Conservation (phyloP, 64 coral and sea anemone genomes). For the Stichodactyla mertensii region DNA sequence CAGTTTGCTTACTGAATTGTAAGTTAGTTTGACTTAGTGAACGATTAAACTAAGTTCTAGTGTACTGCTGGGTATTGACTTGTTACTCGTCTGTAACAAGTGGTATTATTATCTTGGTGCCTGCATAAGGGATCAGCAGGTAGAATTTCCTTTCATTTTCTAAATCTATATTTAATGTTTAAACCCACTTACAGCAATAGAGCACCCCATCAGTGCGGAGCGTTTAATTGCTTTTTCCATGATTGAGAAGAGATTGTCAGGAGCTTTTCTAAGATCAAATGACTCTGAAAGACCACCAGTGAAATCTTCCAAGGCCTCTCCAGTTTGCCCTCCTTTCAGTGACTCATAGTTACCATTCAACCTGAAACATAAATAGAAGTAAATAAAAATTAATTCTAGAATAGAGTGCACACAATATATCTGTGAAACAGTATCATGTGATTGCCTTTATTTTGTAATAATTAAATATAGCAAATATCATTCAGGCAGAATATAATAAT, state of each 20-base stretch:
- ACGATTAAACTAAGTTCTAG: too few species aligned
- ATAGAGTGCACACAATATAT: too few species aligned
- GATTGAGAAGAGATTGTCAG: conserved; percentile 47
- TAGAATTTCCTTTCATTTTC: neutral
- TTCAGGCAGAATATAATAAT: too few species aligned
- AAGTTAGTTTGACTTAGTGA: too few species aligned
- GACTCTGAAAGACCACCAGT: conserved; percentile 89
- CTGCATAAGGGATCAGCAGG: too few species aligned
- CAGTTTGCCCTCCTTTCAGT: conserved; percentile 93
- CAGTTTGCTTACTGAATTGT: too few species aligned
- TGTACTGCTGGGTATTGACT: too few species aligned
- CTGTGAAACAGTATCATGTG: too few species aligned
- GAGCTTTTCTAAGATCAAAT: conserved; percentile 73
- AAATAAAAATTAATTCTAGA: neutral
- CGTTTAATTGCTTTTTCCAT: conserved; percentile 51
- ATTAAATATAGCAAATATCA: too few species aligned
- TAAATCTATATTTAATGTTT: neutral
- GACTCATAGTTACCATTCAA: conserved; percentile 81
- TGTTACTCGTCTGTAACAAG: too few species aligned
- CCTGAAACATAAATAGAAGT: conserved; percentile 16
- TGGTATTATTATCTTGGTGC: too few species aligned
- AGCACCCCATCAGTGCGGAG: conserved; percentile 83
- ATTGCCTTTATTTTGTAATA: too few species aligned
- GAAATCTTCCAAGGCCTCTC: conserved; percentile 97
- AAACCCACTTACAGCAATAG: conserved; percentile 70